Base-by-base conservation (phyloP, 2,113 vertebrate genomes). In the Colistium nudipinnis region DNA sequence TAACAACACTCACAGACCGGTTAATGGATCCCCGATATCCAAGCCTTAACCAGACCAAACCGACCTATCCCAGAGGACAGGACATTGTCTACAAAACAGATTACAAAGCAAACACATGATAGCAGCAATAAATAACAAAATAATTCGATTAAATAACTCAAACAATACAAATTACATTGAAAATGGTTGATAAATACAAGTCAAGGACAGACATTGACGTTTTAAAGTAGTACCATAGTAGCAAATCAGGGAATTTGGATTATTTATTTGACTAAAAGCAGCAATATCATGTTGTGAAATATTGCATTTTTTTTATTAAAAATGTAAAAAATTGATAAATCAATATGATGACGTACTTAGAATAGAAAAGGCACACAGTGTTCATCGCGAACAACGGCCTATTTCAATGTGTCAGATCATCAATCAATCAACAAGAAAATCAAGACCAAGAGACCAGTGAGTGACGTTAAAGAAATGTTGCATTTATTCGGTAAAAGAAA, bases 401-500 rank as follows among this genome's bases (percentile, higher is more conserved):
- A 14, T 14, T 38, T 7, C 16, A 4, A 16, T 38, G 36, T 12
- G 3, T 10, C 12, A 36, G 3, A 36, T 36, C 11, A 36, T 36
- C 35, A 27, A 35, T 10, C 17, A 13, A 48, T 19, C 9, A 49
- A 19, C 1, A 10, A 30, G 7, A 22, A 20, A 38, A 66, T 47
- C 3, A 57, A 20, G 11, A 60, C 41, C 4, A 53, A 16, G 27
- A 71, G 39, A 48, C 19, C 4, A 11, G 13, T 13, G 0, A 24
- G 1, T 56, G 39, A n/a, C 57, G 41, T 75, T 47, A 20, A 65
- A 68, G 28, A 63, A 55, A 39, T 10, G 22, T 59, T 68, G 20
- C 24, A 45, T 83, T 80, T 77, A 77, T 80, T 84, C 30, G 57
- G 43, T 70, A 77, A 38, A 54, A 74, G 69, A 65, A 69, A 62